Evolutionary conservation across 1,140 invertebrate species (phyloP), one percentile per base, ranked within the genome.

Genomic region (Pachypeltis micranthus): DNA sequence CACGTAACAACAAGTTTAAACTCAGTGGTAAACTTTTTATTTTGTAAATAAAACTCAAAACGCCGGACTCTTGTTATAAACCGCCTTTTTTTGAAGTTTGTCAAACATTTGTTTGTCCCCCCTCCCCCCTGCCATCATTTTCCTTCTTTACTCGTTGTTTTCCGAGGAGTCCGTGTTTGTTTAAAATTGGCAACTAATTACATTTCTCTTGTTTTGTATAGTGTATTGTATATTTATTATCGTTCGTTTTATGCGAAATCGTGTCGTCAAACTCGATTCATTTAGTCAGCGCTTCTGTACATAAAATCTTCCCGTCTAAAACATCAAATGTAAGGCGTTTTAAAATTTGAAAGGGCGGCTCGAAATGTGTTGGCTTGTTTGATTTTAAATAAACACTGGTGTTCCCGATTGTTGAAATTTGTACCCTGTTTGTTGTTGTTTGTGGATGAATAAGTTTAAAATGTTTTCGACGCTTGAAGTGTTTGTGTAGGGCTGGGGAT

Each of bases 321-420:
- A 39, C 7, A 21, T 51, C 12, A 51, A 51, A 51, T 51, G 47
- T 51, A 10, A 16, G 47, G 4, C 21, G 47, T 14, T 16, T 14
- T 51, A 21, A 14, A 7, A 51, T 21, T 51, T 51, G 3, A 4
- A 4, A 4, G 12, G 10, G 47, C 4, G 7, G 47, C 47, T 21
- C 21, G 21, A 21, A 51, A 10, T 51, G 47, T 51, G 23, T 51
- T 51, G 4, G 19, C 12, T 51, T 51, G 47, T 51, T 51, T 10
- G 23, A 51, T 51, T 51, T 51, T 51, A 21, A 51, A 51, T 51
- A 51, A 51, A 51, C 47, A 51, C 21, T 51, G 47, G 23, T 51
- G 47, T 51, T 21, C 21, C 47, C 21, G 47, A 21, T 16, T 16
- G 47, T 51, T 14, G 47, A n/a, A n/a, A n/a, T n/a, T n/a, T n/a